Base-by-base conservation (phyloP, 2,113 vertebrate genomes). In the Tor tambroides region DNA sequence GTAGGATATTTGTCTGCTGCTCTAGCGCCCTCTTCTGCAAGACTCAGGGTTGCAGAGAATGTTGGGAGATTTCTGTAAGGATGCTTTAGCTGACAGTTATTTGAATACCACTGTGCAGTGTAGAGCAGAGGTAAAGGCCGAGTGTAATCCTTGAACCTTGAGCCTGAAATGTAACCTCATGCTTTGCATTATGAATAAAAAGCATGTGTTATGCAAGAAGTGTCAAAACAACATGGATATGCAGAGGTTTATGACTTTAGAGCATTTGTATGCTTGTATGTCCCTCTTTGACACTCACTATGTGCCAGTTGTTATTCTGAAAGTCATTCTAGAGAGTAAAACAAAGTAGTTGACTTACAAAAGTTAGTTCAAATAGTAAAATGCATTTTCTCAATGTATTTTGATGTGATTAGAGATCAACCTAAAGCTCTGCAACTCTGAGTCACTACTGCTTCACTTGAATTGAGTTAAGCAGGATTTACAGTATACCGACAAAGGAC, bases 11-110 rank as follows among this genome's bases (percentile, higher is more conserved):
- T 82, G 4, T 46, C 80, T 82, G 80, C 63, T 83, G 61, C 32
- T 67, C 30, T 83, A 23, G 85, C 54, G 28, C 88, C 88, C 88
- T 81, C 88, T 89, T 75, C 56, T 81, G 88, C 23, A 78, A 11
- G 9, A 38, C 12, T 43, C n/a, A 46, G 61, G 26, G 1, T 80
- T 35, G 49, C 12, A 63, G 30, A 35, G 49, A 59, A 59, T 3
- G 21, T 32, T 19, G 46, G 30, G 46, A 81, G 23, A 30, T 56
- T 46, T 21, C 43, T 77, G 51, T 8, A 26, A 65, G 23, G 35
- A 65, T 81, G 56, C 54, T 32, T 81, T 9, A 80, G 79, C 12
- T 38, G 23, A 80, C 49, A 54, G 10, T 74, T 59, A 35, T 59
- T 32, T 12, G 30, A 23, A 28, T 75, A 46, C 21, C 15, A 19